A percentile compares a stretch with the other conserved stretches of the same genome.
phyloP scores from a whole-genome alignment of 2,797 vertebrate species.

The Coracias cyanogaster region DNA sequence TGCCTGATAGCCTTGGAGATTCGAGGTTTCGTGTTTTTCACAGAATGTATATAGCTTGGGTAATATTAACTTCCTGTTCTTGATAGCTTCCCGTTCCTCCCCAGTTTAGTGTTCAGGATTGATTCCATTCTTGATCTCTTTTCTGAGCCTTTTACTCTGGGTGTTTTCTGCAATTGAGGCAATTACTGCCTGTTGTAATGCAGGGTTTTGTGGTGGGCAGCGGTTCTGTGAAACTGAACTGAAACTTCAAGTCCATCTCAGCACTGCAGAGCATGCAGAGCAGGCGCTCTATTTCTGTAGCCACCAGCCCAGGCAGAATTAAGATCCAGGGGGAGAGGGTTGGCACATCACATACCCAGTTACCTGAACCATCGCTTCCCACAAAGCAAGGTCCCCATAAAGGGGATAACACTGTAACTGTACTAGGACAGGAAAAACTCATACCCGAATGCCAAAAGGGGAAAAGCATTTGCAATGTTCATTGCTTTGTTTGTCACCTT shows the following conservation, averaged over 20 bases:
- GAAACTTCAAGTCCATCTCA: not conserved
- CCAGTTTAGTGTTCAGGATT: not conserved
- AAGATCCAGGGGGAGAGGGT: not conserved
- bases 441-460: not conserved
- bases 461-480: not conserved
- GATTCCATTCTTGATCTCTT: constrained; percentile 11
- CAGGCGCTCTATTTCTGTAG: not conserved
- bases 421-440: not conserved
- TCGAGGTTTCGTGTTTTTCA: constrained; percentile 30
- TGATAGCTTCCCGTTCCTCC: not conserved
- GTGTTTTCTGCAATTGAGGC: not conserved
- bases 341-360: not conserved
- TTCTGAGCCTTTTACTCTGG: not conserved
- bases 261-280: not conserved
- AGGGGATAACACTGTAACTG: not conserved
- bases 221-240: not conserved
- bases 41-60: not conserved
- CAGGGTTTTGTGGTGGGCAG: not conserved
- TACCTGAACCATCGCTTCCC: not conserved
- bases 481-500: not conserved
- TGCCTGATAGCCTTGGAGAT: not conserved
- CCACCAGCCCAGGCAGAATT: not conserved
- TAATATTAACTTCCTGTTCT: constrained; percentile 11
- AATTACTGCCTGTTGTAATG: constrained; percentile 17
- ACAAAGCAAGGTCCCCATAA: not conserved